phyloP scores from a whole-genome alignment of 1,140 invertebrate genomes.

The Philopotamus ludificatus region DNA sequence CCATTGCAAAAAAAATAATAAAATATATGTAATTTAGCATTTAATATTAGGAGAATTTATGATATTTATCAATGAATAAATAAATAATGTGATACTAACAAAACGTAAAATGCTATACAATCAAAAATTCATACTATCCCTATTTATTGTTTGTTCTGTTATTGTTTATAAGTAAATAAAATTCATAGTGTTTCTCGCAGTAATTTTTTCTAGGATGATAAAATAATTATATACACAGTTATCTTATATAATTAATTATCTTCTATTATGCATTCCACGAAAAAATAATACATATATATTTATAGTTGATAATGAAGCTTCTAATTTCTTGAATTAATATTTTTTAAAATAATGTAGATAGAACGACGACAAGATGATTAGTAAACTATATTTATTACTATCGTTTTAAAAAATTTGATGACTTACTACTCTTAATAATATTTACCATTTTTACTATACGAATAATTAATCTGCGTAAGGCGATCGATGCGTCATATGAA shows the following conservation, averaged over 20 bases:
- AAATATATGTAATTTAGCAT: too few species aligned
- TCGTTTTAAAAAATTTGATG: constrained; percentile 22
- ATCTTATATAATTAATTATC: not conserved
- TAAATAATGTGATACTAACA: too few species aligned
- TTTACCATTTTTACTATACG: not conserved
- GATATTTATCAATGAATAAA: too few species aligned
- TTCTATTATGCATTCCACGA: constrained; percentile 27
- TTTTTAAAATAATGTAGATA: constrained; percentile 27
- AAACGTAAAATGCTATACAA: too few species aligned
- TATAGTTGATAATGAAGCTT: constrained; percentile 33
- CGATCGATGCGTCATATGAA: not conserved
- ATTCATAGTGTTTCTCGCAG: too few species aligned
- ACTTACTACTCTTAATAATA: constrained; percentile 15
- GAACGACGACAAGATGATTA: constrained; percentile 22
- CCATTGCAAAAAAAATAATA: too few species aligned
- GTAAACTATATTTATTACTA: constrained; percentile 1
- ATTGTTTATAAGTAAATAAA: too few species aligned
- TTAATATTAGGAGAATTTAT: too few species aligned
- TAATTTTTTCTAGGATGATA: too few species aligned
- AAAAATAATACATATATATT: too few species aligned
- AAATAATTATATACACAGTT: constrained; percentile 14
- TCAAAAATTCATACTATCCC: too few species aligned
- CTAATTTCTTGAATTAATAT: constrained; percentile 31
- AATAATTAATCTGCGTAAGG: not conserved
- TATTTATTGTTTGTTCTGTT: too few species aligned